These are phyloP conservation scores for Spodoptera litura DNA, from an alignment of 1,140 invertebrate genomes.

Conservation along the genomic window DNA sequence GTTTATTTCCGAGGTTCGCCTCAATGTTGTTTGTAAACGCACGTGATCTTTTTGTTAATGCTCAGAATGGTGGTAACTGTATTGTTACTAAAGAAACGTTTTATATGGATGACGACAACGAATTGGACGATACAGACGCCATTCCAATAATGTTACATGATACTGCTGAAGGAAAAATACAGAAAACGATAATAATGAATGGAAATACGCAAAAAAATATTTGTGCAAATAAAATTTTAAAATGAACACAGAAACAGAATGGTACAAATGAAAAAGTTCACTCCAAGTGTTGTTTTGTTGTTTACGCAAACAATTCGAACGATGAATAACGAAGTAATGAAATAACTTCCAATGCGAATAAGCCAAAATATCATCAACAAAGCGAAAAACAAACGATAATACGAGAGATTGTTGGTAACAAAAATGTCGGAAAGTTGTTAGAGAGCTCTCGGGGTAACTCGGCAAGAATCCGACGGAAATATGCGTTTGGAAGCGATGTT, in stretches of 20 bases:
- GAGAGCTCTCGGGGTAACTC: slow-evolving; percentile 46
- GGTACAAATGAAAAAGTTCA: slow-evolving; percentile 49
- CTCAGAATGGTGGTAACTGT: neutral
- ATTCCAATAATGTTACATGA: slow-evolving; percentile 7
- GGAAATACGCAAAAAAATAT: neutral
- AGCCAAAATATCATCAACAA: slow-evolving; percentile 72
- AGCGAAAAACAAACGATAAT: slow-evolving; percentile 65
- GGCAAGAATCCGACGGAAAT: slow-evolving; percentile 60
- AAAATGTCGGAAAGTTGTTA: slow-evolving; percentile 61
- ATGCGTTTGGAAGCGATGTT: slow-evolving; percentile 57
- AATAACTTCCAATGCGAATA: slow-evolving; percentile 70
- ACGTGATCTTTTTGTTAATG: slow-evolving; percentile 39
- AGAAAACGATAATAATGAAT: neutral
- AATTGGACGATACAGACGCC: neutral
- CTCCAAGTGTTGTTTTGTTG: slow-evolving; percentile 60
- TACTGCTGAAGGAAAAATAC: neutral
- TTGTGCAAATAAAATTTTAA: slow-evolving; percentile 16
- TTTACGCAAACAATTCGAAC: slow-evolving; percentile 70
- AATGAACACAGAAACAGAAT: slow-evolving; percentile 33
- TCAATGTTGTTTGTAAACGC: slow-evolving; percentile 23
- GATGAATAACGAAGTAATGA: slow-evolving; percentile 62
- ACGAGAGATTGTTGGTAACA: slow-evolving; percentile 60
- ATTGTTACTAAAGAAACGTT: slow-evolving; percentile 18
- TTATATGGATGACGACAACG: slow-evolving; percentile 9
- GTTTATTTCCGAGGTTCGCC: slow-evolving; percentile 31